Conservation (phyloP, 2,888 invertebrate genomes). For the Lacanobia oleracea region DNA sequence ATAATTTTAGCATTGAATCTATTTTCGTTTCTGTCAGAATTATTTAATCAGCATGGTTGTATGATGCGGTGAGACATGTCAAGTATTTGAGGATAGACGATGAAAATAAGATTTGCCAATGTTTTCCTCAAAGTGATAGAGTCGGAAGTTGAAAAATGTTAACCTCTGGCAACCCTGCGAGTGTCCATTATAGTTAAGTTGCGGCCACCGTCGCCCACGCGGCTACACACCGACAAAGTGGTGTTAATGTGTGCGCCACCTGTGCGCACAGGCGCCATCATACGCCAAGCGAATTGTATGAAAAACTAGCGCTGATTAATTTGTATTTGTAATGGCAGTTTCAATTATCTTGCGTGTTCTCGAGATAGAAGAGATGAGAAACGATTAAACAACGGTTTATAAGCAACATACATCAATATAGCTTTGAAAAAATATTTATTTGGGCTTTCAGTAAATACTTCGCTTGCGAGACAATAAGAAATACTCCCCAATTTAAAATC, state of each 20-base stretch:
- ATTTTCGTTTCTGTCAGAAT: slow-evolving; percentile 39
- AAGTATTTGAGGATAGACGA: not conserved
- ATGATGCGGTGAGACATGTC: not conserved
- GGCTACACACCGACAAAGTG: slow-evolving; percentile 54
- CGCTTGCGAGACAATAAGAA: not conserved
- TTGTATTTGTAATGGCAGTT: slow-evolving; percentile 48
- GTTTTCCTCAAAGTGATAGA: slow-evolving; percentile 29
- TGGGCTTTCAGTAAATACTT: slow-evolving; percentile 1
- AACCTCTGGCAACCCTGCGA: slow-evolving; percentile 58
- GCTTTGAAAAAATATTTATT: not conserved
- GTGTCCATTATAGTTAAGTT: slow-evolving; percentile 64
- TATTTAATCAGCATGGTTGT: slow-evolving; percentile 26
- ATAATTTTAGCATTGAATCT: slow-evolving; percentile 40
- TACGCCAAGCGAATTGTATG: slow-evolving; percentile 50
- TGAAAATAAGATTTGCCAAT: slow-evolving; percentile 17
- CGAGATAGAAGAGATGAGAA: slow-evolving; percentile 3
- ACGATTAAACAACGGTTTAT: slow-evolving; percentile 1
- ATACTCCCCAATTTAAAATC: slow-evolving; percentile 9
- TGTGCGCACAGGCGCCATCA: slow-evolving; percentile 65
- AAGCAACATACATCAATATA: not conserved
- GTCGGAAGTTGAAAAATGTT: slow-evolving; percentile 32
- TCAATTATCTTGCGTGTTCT: slow-evolving; percentile 44
- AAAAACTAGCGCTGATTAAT: slow-evolving; percentile 59
- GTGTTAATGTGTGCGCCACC: slow-evolving; percentile 68
- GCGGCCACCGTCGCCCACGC: slow-evolving; percentile 66